phyloP scores from a whole-genome alignment of 2,113 vertebrate species.

The Burhinus oedicnemus region DNA sequence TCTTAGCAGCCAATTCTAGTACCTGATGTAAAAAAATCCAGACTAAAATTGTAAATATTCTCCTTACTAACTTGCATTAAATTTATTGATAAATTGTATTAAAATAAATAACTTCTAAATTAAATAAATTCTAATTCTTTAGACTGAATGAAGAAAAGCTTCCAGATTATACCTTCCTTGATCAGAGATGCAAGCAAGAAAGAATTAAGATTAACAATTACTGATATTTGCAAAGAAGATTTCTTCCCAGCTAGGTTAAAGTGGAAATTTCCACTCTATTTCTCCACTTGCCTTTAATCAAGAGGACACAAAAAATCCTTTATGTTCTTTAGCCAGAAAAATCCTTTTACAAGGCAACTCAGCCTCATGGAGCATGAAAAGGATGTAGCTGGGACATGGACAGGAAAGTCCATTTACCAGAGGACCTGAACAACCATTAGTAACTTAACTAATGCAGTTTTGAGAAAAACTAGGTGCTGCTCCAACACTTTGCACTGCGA shows the following conservation, averaged over 20 bases:
- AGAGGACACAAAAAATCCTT: background rate
- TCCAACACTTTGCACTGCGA: background rate
- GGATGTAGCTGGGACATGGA: background rate
- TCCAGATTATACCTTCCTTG: background rate
- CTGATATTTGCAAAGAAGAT: background rate
- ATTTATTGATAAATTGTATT: background rate
- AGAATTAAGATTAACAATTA: background rate
- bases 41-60: background rate
- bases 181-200: background rate
- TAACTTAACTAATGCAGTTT: background rate
- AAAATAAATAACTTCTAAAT: background rate
- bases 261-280: background rate
- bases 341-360: background rate
- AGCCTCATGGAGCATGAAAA: background rate
- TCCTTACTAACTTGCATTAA: background rate
- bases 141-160: background rate
- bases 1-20: background rate
- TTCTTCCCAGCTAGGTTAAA: background rate
- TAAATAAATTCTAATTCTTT: background rate
- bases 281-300: background rate
- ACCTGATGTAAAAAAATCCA: background rate
- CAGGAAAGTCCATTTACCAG: background rate
- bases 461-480: accelerated
- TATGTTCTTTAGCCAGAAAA: background rate
- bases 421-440: background rate